Evolutionary conservation across 2,113 vertebrate genomes (phyloP), one percentile per base, ranked within the genome.

Genomic region (Deroptyus accipitrinus): DNA sequence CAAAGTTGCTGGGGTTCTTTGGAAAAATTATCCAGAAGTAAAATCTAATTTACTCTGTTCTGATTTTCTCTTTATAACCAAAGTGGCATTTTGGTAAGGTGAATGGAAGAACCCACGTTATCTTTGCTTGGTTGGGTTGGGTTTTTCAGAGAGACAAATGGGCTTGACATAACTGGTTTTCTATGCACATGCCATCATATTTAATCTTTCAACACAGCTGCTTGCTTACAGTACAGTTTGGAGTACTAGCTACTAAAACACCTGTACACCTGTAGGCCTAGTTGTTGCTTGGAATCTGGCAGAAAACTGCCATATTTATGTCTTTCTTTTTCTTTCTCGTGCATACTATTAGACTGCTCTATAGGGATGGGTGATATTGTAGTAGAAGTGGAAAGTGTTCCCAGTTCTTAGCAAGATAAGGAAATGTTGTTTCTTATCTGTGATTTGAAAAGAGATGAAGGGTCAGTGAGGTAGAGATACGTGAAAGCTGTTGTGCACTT

Each of bases 361-460:
- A 62, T 67, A 91, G 69, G 31, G 19, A 11, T 90, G 48, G 72
- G 42, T 68, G 64, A 78, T 84, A 67, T 12, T 92, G 51, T 64
- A 86, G 73, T 61, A 86, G 83, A 90, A 94, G 52, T 84, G 69
- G 66, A 90, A 92, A 83, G 72, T 27, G 25, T 90, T 92, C 39
- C 66, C 44, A 78, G 68, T 92, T 96, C 90, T 86, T 86, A 88
- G 80, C 41, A 80, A 87, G 94, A 91, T 93, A 93, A 94, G 86
- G 79, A 96, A 96, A 95, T 84, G 57, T 85, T 92, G 83, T 88
- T 93, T 74, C 83, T 94, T 92, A 93, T 90, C 86, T 92, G 67
- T 89, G 86, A 92, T 95, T 91, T 80, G 81, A 84, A 82, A 89
- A 86, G 77, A 94, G 64, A 91, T 78, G 69, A 92, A 94, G 73